Evolutionary conservation across 2,113 vertebrate genomes (phyloP).

Genomic region (Melospiza georgiana): DNA sequence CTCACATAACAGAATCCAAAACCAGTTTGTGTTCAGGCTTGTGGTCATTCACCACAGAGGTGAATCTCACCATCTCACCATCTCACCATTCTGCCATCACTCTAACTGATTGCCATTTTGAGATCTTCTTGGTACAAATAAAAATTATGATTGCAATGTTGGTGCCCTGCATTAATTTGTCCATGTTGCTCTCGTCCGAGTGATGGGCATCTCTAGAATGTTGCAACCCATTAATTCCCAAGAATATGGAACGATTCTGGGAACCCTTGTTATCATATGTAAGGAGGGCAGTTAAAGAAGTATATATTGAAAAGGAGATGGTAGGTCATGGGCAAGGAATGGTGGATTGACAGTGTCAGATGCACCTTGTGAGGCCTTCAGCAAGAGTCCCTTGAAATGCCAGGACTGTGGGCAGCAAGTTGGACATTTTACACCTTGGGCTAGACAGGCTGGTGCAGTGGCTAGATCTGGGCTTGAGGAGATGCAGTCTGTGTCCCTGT

Average conservation of each 20-base stretch:
- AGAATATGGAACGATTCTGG: background rate
- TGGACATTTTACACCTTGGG: rapidly evolving
- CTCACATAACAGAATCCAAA: background rate
- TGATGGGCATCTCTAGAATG: rapidly evolving
- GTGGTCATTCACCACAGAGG: background rate
- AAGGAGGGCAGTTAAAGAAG: background rate
- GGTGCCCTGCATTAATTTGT: background rate
- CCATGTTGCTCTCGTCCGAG: background rate
- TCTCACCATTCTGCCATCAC: background rate
- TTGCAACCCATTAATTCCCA: background rate
- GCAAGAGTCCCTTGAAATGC: background rate
- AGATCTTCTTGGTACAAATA: background rate
- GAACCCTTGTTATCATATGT: background rate
- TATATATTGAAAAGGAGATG: background rate
- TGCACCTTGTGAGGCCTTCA: background rate
- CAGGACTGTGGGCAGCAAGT: background rate
- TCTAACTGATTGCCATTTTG: background rate
- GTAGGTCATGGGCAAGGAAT: background rate
- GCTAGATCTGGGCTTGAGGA: background rate
- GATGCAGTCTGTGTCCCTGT: background rate
- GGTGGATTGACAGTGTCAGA: background rate
- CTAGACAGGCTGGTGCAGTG: background rate
- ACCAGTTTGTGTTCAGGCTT: background rate
- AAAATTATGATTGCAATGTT: background rate
- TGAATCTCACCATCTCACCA: background rate